phyloP scores from a whole-genome alignment of 1,140 invertebrate species.

The Diachasma alloeum region DNA sequence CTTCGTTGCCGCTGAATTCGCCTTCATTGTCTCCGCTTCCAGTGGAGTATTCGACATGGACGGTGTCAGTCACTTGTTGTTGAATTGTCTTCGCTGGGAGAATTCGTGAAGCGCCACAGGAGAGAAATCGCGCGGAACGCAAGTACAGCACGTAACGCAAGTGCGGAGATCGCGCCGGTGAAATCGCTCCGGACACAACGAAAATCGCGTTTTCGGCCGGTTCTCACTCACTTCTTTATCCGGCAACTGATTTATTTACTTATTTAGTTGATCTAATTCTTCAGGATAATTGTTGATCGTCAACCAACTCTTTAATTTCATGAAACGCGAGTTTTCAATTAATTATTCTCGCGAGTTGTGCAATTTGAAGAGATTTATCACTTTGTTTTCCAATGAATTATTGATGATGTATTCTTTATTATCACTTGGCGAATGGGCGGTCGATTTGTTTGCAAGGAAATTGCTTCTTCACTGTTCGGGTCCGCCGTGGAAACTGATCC shows the following conservation, averaged over 20 bases:
- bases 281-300: neutral
- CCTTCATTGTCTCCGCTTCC: conserved; percentile 43
- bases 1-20: conserved; percentile 71
- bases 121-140: no score
- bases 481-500: conserved; percentile 22
- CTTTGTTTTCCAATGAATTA: neutral
- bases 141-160: no score
- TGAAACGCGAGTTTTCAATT: no score
- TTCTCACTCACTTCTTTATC: no score
- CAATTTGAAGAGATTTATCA: neutral
- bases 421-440: neutral
- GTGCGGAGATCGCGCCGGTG: no score
- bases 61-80: neutral
- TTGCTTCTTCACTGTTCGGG: neutral
- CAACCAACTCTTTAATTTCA: no score
- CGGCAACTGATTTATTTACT: neutral
- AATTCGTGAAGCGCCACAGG: no score
- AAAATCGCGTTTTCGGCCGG: no score
- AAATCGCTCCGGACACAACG: no score
- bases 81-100: neutral
- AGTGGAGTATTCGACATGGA: conserved; percentile 22
- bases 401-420: neutral
- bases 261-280: neutral
- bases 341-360: no score
- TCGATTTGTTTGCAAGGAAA: neutral